These are phyloP conservation scores for Pterocles gutturalis DNA, from an alignment of 2,113 vertebrate species.

Conservation along the genomic window DNA sequence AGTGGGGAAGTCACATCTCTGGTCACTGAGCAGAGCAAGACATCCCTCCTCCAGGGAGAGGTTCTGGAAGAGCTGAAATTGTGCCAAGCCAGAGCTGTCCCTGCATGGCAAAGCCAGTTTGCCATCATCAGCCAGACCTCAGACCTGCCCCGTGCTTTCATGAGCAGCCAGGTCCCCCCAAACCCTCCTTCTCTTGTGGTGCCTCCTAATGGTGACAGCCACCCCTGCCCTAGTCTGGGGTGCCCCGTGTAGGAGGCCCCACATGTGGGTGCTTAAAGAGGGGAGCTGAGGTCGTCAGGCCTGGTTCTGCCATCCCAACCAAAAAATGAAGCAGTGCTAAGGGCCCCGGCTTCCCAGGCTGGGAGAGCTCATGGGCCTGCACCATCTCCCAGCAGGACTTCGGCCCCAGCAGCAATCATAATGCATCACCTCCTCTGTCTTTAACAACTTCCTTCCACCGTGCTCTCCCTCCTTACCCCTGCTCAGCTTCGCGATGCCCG, in stretches of 20 bases:
- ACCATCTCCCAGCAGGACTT: neutral
- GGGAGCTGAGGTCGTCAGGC: neutral
- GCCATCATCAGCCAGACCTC: neutral
- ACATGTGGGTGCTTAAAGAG: neutral
- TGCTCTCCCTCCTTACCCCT: neutral
- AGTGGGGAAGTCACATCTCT: neutral
- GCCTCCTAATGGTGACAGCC: neutral
- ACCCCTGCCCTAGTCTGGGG: neutral
- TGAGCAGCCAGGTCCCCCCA: neutral
- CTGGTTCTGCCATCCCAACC: neutral
- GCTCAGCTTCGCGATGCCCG: rapidly evolving
- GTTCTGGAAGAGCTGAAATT: neutral
- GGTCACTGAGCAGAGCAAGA: neutral
- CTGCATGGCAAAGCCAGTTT: neutral
- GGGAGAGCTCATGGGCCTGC: neutral
- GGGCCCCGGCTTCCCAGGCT: rapidly evolving
- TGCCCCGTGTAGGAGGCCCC: neutral
- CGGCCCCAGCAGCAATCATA: neutral
- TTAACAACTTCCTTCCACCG: neutral
- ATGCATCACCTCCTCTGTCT: neutral
- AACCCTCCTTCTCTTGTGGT: neutral
- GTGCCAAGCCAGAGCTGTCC: neutral
- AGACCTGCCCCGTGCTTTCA: neutral
- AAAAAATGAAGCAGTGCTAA: neutral
- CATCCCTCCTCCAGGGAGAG: neutral